phyloP scores from a whole-genome alignment of 2,888 invertebrate species.

The Phalera bucephala region DNA sequence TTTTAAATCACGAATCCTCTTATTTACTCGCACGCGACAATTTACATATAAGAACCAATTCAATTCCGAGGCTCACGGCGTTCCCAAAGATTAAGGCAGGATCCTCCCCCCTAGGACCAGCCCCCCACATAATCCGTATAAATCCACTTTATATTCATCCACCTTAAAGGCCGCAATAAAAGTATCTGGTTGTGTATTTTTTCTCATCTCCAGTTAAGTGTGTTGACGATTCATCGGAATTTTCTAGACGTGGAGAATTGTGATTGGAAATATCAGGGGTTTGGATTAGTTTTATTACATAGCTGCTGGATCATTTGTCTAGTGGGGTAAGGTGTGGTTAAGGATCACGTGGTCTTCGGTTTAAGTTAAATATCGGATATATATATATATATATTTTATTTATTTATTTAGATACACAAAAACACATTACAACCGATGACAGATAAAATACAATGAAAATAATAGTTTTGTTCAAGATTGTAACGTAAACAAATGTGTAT shows the following conservation, averaged over 20 bases:
- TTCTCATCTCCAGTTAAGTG: constrained; percentile 36
- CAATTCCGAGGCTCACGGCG: constrained; percentile 74
- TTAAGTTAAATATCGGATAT: too few species aligned
- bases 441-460: too few species aligned
- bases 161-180: constrained; percentile 80
- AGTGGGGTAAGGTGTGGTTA: too few species aligned
- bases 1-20: constrained; percentile 68
- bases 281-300: too few species aligned
- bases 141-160: constrained; percentile 82
- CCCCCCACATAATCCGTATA: constrained; percentile 74
- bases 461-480: too few species aligned
- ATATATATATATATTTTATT: too few species aligned
- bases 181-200: constrained; percentile 61
- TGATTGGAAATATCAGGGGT: too few species aligned
- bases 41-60: constrained; percentile 79
- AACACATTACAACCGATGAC: too few species aligned
- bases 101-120: constrained; percentile 50
- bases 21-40: constrained; percentile 77
- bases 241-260: constrained; percentile 5
- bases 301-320: too few species aligned
- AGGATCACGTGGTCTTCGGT: too few species aligned
- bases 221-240: constrained; percentile 36
- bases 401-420: too few species aligned
- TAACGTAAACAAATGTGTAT: too few species aligned
- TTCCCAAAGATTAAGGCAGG: constrained; percentile 73